phyloP scores from a whole-genome alignment of 2,797 vertebrate genomes.

The Gymnoscopelus microlampas region DNA sequence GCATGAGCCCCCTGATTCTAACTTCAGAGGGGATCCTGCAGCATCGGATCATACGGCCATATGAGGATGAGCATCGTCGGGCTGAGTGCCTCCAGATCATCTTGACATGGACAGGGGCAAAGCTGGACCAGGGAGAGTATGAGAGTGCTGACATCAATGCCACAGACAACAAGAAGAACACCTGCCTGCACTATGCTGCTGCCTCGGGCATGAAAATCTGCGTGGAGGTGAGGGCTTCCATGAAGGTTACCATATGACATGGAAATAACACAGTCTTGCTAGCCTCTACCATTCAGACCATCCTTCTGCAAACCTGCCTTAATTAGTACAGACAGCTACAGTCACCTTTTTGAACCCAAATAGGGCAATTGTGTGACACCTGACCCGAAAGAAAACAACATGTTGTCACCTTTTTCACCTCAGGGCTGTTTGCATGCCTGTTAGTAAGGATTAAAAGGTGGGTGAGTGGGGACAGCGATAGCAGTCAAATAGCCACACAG shows the following conservation, averaged over 20 bases:
- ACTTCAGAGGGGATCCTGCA: conserved; percentile 92
- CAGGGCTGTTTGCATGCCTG: too few relatives aligned
- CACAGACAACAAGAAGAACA: conserved; percentile 96
- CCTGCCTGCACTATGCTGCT: conserved; percentile 95
- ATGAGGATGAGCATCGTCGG: conserved; percentile 90
- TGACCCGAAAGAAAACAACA: too few relatives aligned
- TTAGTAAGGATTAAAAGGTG: conserved; percentile 1
- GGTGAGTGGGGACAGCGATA: conserved; percentile 26
- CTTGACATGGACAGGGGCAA: conserved; percentile 95
- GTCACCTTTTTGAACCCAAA: too few relatives aligned
- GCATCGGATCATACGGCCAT: conserved; percentile 87
- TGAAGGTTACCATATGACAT: neutral
- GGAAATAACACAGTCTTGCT: neutral
- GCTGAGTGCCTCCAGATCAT: conserved; percentile 93
- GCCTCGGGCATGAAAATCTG: conserved; percentile 98
- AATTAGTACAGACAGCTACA: too few relatives aligned
- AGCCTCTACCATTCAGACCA: conserved; percentile 9
- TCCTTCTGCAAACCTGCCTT: conserved; percentile 13
- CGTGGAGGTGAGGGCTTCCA: conserved; percentile 87
- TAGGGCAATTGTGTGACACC: too few relatives aligned
- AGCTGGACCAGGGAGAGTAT: conserved; percentile 94
- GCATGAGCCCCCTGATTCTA: conserved; percentile 97
- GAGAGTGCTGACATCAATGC: conserved; percentile 93
- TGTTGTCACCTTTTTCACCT: too few relatives aligned
- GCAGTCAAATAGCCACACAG: conserved; percentile 3